Evolutionary conservation across 2,888 invertebrate genomes (phyloP).

Genomic region (Drosophila sordidula): DNA sequence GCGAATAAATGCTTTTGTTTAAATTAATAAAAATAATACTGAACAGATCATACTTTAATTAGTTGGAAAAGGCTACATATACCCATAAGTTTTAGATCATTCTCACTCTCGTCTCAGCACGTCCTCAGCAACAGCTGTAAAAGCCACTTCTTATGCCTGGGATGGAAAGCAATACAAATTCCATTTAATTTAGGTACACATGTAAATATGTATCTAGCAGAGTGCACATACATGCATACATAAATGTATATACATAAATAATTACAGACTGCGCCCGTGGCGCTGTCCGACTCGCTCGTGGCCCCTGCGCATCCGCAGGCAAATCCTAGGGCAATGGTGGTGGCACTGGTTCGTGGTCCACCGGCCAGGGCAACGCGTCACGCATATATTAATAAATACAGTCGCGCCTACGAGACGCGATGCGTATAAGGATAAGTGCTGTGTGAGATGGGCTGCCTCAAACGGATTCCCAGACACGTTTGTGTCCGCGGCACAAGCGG

Average conservation of each 20-base stretch:
- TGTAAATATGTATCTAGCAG: conserved; percentile 10
- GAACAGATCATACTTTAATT: background rate
- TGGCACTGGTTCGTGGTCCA: conserved; percentile 30
- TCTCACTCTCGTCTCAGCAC: conserved; percentile 1
- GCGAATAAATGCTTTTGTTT: too few species aligned
- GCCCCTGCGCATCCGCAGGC: conserved; percentile 2
- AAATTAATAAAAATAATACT: background rate
- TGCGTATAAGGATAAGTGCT: conserved; percentile 34
- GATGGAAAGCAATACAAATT: conserved; percentile 15
- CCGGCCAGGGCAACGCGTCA: conserved; percentile 61
- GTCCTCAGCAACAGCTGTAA: conserved; percentile 20
- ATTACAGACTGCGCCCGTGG: conserved; percentile 41
- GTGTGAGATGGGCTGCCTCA: conserved; percentile 23
- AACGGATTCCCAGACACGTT: conserved; percentile 78
- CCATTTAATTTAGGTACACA: conserved; percentile 38
- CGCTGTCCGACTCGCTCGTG: conserved; percentile 1
- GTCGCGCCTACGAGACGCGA: conserved; percentile 20
- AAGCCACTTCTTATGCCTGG: conserved; percentile 12
- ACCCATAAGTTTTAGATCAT: too few species aligned
- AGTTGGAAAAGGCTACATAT: background rate
- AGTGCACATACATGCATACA: background rate
- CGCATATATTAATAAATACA: conserved; percentile 76
- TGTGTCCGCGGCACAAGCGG: conserved; percentile 52
- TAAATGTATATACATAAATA: conserved; percentile 40
- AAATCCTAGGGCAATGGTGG: conserved; percentile 6